phyloP scores from a whole-genome alignment of 2,888 invertebrate genomes.

The Pteria penguin region DNA sequence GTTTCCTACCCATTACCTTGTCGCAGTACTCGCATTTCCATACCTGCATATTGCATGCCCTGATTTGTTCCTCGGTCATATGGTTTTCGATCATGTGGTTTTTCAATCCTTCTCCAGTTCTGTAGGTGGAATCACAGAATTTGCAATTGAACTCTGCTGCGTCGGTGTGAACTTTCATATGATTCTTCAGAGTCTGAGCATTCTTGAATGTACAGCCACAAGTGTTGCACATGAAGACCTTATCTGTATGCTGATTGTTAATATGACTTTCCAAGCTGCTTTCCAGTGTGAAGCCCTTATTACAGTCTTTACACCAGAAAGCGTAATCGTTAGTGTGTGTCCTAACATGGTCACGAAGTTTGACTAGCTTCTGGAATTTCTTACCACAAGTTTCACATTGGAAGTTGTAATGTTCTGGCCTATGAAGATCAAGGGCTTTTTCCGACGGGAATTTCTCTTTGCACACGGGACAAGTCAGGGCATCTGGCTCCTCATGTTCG shows the following conservation, averaged over 20 bases:
- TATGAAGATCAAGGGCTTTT: constrained; percentile 10
- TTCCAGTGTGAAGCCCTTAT: constrained; percentile 13
- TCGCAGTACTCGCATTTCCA: constrained; percentile 22
- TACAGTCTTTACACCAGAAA: constrained; percentile 11
- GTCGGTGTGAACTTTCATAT: constrained; percentile 22
- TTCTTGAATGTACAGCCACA: constrained; percentile 22
- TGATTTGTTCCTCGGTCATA: constrained; percentile 25
- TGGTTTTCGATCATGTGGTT: constrained; percentile 26
- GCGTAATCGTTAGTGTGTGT: constrained; percentile 17
- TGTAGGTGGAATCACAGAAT: constrained; percentile 23
- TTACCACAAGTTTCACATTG: constrained; percentile 28
- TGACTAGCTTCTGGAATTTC: constrained; percentile 23
- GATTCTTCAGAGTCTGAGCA: neutral
- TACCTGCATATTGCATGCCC: constrained; percentile 15
- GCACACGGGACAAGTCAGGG: constrained; percentile 9
- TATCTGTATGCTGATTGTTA: neutral
- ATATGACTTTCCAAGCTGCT: constrained; percentile 15
- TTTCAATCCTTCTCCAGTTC: constrained; percentile 20
- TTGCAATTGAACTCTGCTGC: constrained; percentile 15
- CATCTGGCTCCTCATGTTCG: constrained; percentile 19
- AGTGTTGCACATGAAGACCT: constrained; percentile 12
- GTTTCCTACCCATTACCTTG: constrained; percentile 18
- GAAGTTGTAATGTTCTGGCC: constrained; percentile 24
- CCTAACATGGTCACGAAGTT: constrained; percentile 14
- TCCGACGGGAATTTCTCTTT: constrained; percentile 5